phyloP scores from a whole-genome alignment of 2,888 invertebrate species.

The Standfussiana lucernea region DNA sequence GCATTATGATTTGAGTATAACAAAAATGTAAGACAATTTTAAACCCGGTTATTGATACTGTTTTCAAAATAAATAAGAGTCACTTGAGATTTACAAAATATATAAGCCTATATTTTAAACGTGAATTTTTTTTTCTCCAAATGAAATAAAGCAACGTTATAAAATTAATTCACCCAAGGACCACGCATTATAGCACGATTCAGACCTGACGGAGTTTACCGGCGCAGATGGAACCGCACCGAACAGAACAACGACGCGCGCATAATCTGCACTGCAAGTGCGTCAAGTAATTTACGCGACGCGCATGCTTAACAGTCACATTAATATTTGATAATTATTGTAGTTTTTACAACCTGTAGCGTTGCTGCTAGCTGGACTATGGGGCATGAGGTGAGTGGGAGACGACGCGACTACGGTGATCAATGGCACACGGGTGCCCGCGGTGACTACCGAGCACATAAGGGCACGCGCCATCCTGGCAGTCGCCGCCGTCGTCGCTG shows the following conservation, averaged over 20 bases:
- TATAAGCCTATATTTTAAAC: background rate
- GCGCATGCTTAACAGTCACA: background rate
- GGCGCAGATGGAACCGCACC: background rate
- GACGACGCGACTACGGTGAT: background rate
- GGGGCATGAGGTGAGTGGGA: background rate
- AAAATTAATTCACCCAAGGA: background rate
- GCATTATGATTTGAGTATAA: background rate
- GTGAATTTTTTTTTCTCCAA: background rate
- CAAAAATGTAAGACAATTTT: background rate
- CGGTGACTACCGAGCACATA: conserved; percentile 6
- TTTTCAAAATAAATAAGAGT: background rate
- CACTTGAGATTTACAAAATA: background rate
- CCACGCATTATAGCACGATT: background rate
- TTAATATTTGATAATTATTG: background rate
- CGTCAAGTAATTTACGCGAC: background rate
- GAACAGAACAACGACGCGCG: background rate
- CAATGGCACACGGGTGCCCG: conserved; percentile 15
- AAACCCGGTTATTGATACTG: background rate
- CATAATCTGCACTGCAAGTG: conserved; percentile 13
- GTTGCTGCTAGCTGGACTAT: background rate
- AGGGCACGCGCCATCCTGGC: background rate
- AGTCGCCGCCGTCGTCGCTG: background rate
- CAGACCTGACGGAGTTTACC: background rate
- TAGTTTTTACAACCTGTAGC: background rate
- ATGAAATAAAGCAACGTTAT: background rate